phyloP scores from a whole-genome alignment of 1,140 invertebrate species.

The Tetramorium simillimum region DNA sequence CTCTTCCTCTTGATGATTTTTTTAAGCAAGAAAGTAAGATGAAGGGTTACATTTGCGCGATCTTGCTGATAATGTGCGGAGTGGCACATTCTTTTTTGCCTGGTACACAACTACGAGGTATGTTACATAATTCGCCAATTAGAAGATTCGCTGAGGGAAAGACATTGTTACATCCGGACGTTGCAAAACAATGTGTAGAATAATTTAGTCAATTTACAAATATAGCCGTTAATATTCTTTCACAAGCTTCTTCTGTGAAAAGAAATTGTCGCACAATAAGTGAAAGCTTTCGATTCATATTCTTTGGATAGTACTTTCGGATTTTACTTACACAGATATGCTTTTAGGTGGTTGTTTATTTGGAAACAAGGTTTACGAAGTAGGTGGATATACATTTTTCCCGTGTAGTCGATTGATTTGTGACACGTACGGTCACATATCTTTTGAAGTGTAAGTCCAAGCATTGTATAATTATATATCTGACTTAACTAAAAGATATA shows the following conservation, averaged over 20 bases:
- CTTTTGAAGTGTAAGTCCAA: constrained; percentile 13
- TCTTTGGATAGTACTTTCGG: not conserved
- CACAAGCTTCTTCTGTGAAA: not conserved
- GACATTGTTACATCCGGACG: not conserved
- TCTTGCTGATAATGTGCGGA: constrained; percentile 26
- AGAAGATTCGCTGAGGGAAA: not conserved
- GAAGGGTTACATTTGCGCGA: not conserved
- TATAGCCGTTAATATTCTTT: not conserved
- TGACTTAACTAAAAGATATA: not conserved
- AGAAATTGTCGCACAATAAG: not conserved
- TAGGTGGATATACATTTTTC: not conserved
- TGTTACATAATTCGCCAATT: not conserved
- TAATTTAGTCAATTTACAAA: not conserved
- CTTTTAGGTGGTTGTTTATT: not conserved
- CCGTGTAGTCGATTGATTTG: not conserved
- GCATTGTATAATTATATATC: not conserved
- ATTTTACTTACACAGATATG: not conserved
- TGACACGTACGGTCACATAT: not conserved
- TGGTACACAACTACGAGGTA: constrained; percentile 21
- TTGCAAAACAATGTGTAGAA: not conserved
- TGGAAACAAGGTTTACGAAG: too few species aligned
- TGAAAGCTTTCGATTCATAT: not conserved
- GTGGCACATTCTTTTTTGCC: not conserved
- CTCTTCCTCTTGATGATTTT: not conserved
- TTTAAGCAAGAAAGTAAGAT: not conserved